Evolutionary conservation across 1,140 invertebrate species (phyloP).

Genomic region (Potamilus streckersoni): DNA sequence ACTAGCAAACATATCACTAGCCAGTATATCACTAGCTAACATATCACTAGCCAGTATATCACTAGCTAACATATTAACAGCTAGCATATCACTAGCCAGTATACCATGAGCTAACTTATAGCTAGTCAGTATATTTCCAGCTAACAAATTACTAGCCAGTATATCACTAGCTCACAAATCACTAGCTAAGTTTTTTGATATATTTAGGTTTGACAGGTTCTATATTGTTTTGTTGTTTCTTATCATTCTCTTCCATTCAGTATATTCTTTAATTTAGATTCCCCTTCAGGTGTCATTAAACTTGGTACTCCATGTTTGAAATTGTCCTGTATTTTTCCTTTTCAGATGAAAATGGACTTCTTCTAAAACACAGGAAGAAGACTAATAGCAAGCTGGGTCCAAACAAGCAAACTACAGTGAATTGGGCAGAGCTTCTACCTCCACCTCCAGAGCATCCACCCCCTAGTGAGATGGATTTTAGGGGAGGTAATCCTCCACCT

Average conservation of each 20-base stretch:
- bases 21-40: too few species aligned
- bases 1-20: too few species aligned
- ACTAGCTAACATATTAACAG: too few species aligned
- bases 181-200: neutral
- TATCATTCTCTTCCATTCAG: neutral
- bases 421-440: conserved; percentile 80
- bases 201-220: neutral
- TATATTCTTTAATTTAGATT: neutral
- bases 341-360: conserved; percentile 66
- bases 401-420: conserved; percentile 71
- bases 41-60: too few species aligned
- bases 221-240: neutral
- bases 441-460: conserved; percentile 85
- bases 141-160: neutral
- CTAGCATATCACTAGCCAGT: too few species aligned
- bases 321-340: conserved; percentile 7
- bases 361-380: conserved; percentile 55
- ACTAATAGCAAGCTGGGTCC: conserved; percentile 55
- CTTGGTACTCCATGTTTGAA: neutral
- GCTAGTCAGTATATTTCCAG: too few species aligned
- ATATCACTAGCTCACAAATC: neutral
- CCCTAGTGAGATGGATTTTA: conserved; percentile 67
- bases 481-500: conserved; percentile 31
- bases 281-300: neutral
- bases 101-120: too few species aligned